phyloP scores from a whole-genome alignment of 2,113 vertebrate species.

The Oryzias curvinotus region DNA sequence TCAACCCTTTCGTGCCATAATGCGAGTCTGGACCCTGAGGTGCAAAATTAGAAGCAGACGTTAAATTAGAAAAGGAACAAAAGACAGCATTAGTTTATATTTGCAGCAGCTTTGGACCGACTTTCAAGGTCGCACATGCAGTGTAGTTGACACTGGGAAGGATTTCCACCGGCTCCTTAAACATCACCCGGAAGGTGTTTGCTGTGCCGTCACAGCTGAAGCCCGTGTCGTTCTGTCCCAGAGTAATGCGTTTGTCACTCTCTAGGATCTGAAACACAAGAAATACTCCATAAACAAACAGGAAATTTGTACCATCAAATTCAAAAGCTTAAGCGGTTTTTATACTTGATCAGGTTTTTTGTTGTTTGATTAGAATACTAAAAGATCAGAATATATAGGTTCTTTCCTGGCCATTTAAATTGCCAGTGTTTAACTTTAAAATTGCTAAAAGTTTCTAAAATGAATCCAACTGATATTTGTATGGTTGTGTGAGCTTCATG shows the following conservation, averaged over 20 bases:
- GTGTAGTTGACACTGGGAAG: constrained; percentile 91
- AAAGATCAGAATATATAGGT: too few relatives aligned
- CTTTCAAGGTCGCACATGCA: constrained; percentile 91
- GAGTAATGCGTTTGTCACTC: constrained; percentile 88
- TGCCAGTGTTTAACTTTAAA: too few relatives aligned
- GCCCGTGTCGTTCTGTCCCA: constrained; percentile 92
- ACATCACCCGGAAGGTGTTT: constrained; percentile 93
- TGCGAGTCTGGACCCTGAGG: constrained; percentile 91
- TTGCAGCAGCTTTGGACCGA: constrained; percentile 43
- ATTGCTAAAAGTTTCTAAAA: too few relatives aligned
- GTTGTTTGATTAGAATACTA: too few relatives aligned
- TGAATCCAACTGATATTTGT: too few relatives aligned
- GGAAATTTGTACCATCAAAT: not conserved
- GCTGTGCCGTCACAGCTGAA: constrained; percentile 93
- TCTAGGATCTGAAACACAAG: constrained; percentile 83
- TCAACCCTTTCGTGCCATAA: constrained; percentile 93
- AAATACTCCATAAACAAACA: constrained; percentile 4
- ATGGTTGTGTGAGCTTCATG: too few relatives aligned
- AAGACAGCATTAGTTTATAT: not conserved
- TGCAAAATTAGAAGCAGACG: not conserved
- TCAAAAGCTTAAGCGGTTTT: not conserved
- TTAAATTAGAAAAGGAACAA: not conserved
- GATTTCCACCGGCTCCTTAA: constrained; percentile 93
- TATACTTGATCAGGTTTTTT: not conserved
- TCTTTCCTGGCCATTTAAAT: too few relatives aligned